Conservation (phyloP, 2,888 invertebrate genomes). For the Agrotis segetum region DNA sequence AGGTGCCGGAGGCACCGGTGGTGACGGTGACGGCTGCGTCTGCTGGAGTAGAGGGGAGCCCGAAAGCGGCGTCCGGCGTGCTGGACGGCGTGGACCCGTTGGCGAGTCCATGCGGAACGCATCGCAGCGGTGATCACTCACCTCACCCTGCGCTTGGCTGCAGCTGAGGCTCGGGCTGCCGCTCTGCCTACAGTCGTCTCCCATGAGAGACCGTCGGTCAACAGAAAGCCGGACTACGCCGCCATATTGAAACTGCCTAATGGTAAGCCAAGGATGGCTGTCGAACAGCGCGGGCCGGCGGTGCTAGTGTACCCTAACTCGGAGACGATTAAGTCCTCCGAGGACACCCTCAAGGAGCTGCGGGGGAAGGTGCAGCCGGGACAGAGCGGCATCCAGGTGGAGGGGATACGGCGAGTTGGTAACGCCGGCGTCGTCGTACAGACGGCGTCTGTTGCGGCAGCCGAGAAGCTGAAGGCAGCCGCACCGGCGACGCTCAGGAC, state of each 20-base stretch:
- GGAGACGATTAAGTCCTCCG: background rate
- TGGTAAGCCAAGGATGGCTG: background rate
- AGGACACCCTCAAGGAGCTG: background rate
- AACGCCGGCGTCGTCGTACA: constrained; percentile 21
- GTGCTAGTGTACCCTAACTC: background rate
- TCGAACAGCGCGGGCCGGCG: background rate
- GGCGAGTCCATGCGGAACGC: no score
- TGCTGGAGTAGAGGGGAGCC: no score
- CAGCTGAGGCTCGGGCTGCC: constrained; percentile 3
- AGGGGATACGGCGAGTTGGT: background rate
- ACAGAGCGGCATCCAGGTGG: fast-evolving
- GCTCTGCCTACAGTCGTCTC: constrained; percentile 66
- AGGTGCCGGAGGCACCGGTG: no score
- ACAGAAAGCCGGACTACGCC: no score
- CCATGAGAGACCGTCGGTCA: no score
- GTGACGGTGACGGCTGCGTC: no score
- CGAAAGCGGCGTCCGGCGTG: no score
- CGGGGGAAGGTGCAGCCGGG: background rate
- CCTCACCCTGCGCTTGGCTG: no score
- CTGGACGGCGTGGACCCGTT: no score
- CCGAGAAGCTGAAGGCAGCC: background rate
- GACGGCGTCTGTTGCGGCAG: background rate
- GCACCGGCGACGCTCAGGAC: fast-evolving
- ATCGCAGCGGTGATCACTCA: no score
- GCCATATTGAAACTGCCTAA: no score